phyloP scores from a whole-genome alignment of 1,140 invertebrate species.

The Ooceraea biroi region DNA sequence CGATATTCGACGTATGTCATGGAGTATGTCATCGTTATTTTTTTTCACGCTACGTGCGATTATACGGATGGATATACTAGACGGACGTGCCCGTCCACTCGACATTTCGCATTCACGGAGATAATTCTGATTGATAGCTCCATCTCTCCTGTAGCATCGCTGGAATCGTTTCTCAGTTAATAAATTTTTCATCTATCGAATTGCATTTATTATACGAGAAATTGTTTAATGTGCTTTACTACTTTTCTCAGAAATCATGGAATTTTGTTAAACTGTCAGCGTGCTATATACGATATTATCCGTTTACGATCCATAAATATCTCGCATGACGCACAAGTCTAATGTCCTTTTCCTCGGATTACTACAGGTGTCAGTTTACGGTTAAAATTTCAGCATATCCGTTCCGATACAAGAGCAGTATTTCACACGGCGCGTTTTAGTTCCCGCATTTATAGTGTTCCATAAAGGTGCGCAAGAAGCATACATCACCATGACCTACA shows the following conservation, averaged over 20 bases:
- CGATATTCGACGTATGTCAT: no score
- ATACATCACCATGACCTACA: constrained; percentile 7
- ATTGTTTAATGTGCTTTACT: not conserved
- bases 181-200: not conserved
- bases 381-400: constrained; percentile 39
- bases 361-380: not conserved
- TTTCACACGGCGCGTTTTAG: constrained; percentile 38
- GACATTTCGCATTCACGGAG: not conserved
- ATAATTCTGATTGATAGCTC: not conserved
- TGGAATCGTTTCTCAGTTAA: not conserved
- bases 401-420: constrained; percentile 33
- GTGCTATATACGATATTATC: not conserved
- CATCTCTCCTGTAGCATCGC: not conserved
- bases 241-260: not conserved
- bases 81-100: not conserved
- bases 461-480: constrained; percentile 6
- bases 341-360: not conserved
- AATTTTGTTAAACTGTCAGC: constrained; percentile 11
- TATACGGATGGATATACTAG: not conserved
- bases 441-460: constrained; percentile 40
- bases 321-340: not conserved
- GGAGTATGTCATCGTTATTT: not conserved
- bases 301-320: not conserved
- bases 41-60: not conserved
- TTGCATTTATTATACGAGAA: not conserved